Base-by-base conservation (phyloP, 1,140 invertebrate species). In the Agrypnia vestita region DNA sequence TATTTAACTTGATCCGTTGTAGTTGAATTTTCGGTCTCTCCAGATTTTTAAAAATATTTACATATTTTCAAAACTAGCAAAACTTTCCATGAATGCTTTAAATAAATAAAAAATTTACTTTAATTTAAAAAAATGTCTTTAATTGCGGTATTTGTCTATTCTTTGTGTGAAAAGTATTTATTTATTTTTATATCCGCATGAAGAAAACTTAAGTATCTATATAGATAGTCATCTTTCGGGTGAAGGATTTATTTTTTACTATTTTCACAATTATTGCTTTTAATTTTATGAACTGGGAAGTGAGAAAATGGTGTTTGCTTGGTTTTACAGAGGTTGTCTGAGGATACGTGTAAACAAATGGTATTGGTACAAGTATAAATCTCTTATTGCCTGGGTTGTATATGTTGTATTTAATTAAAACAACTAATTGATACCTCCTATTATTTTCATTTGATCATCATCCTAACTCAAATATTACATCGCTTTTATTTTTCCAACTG, bases 311-410 rank as follows among this genome's bases (percentile, higher is more conserved):
- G 61, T 71, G 49, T 80, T 43, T 80, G 62, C 80, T 92, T 93
- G 92, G 88, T 85, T 93, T 93, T 93, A 92, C 93, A 94, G 93
- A 94, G 91, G 93, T 92, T 93, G 92, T 93, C 93, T 91, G 93
- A 94, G 92, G 93, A 94, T 91, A 92, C 91, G 90, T 94, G 93
- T 93, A 94, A 94, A 93, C 92, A 93, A 90, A 94, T 93, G 93
- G 93, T 94, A 94, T 93, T 89, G 93, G 93, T 94, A 93, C 73
- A 59, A 43, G 59, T 53, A 78, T 75, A 55, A 25, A 74, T 78
- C 47, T 75, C 67, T 81, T 79, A 64, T 67, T 84, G 81, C 76
- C 59, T 80, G 80, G 71, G 21, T 74, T 77, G 73, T 53, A 35
- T 77, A 53, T 67, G 59, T 76, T 62, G 55, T 61, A 46, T 62